These are phyloP conservation scores for Hippopotamus amphibius DNA, from an alignment of 2,113 vertebrate species.

Conservation along the genomic window DNA sequence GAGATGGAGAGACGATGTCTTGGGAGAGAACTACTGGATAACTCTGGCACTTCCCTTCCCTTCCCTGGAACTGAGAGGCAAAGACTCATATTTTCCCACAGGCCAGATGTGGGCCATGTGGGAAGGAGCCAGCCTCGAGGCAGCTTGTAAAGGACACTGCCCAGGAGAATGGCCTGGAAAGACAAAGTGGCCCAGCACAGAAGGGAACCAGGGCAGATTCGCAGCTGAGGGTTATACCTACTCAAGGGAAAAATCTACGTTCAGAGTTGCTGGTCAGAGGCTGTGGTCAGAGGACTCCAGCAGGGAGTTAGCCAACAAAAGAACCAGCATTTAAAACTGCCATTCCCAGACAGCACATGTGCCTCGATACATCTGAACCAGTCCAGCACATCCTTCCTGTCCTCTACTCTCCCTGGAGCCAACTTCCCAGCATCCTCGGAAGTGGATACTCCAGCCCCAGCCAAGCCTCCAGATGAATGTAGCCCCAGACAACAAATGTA, in stretches of 20 bases:
- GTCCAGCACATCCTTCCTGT: not conserved
- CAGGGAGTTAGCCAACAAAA: not conserved
- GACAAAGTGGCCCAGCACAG: not conserved
- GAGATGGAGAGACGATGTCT: not conserved
- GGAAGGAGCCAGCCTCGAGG: not conserved
- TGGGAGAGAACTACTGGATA: accelerated
- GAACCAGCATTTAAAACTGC: not conserved
- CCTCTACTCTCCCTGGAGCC: not conserved
- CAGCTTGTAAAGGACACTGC: not conserved
- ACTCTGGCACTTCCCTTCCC: not conserved
- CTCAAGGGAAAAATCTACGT: not conserved
- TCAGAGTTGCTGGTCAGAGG: not conserved
- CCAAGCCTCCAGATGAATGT: not conserved
- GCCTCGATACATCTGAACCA: not conserved
- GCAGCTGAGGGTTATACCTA: not conserved
- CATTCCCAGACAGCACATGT: not conserved
- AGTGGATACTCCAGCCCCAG: not conserved
- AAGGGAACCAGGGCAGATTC: not conserved
- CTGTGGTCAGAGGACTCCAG: not conserved
- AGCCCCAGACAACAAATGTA: not conserved
- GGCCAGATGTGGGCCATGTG: not conserved
- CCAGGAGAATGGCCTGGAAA: not conserved
- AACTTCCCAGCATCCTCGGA: not conserved
- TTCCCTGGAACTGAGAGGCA: not conserved
- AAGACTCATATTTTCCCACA: not conserved